These are phyloP conservation scores for Eulithis prunata DNA, from an alignment of 2,888 invertebrate genomes.

Conservation along the genomic window DNA sequence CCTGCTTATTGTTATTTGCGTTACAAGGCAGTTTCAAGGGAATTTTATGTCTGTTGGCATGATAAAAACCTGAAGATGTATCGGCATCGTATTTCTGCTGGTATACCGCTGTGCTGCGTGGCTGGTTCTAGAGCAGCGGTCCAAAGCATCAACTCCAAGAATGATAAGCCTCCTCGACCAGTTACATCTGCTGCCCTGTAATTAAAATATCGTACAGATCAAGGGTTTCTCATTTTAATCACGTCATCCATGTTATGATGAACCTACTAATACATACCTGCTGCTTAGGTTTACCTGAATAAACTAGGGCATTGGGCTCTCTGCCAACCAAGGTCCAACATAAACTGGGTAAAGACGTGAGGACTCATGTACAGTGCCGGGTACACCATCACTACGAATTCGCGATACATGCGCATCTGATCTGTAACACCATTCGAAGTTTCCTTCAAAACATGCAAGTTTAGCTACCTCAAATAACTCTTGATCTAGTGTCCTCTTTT, in stretches of 20 bases:
- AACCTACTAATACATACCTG: too few species aligned
- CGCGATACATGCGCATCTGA: constrained; percentile 83
- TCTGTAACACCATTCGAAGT: constrained; percentile 62
- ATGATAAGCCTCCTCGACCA: constrained; percentile 80
- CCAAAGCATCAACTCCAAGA: constrained; percentile 84
- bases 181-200: constrained; percentile 83
- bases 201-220: neutral
- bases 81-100: constrained; percentile 88
- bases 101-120: constrained; percentile 86
- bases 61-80: constrained; percentile 86
- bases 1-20: too few species aligned
- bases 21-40: too few species aligned
- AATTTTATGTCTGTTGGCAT: neutral
- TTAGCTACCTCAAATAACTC: neutral
- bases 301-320: constrained; percentile 67
- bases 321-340: constrained; percentile 83
- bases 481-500: neutral
- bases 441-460: neutral
- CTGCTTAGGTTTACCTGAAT: constrained; percentile 67
- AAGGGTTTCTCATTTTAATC: neutral
- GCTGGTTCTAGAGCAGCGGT: constrained; percentile 86
- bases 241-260: neutral
- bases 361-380: constrained; percentile 85
- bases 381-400: constrained; percentile 81
- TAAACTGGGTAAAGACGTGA: constrained; percentile 80